Base-by-base conservation (phyloP, 2,888 invertebrate species). In the Aphidius colemani region DNA sequence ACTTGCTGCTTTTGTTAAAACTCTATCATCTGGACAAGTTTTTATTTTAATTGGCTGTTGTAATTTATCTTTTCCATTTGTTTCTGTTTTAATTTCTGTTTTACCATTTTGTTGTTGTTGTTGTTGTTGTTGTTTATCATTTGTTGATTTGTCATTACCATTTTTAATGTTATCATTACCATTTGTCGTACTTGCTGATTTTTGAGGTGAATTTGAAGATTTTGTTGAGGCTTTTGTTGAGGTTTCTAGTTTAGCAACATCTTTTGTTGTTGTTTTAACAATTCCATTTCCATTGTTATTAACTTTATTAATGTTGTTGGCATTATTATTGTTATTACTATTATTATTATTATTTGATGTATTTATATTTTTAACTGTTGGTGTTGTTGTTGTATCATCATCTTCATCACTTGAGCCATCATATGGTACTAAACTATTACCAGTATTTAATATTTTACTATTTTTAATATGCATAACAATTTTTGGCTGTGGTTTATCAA, bases 371-470 rank as follows among this genome's bases (percentile, higher is more conserved):
- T 51, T 48, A 63, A 48, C 65, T 3, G 43, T 30, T 30, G 30
- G 3, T 30, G 30, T 30, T 30, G 45, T 58, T 49, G 45, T 66
- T 57, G 46, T 59, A 61, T 10, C 53, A 3, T 79, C 80, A 8
- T 80, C 81, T 40, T 82, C 81, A 44, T 81, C 81, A 45, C 81
- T 81, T 0, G 81, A 81, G 1, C 78, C 79, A 7, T 81, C 82
- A 13, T 82, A 82, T 5, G 82, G 81, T 8, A 82, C 82, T 44
- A 82, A 71, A 67, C 81, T 80, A 53, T 72, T 79, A 6, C 77
- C 75, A 56, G 74, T 78, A 6, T 71, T 64, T 30, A 5, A 30
- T 6, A 72, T 67, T 61, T 79, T 79, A 1, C 76, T 76, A 67
- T 78, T 79, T 61, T 80, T 81, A 53, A 75, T 74, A 43, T 77